phyloP scores from a whole-genome alignment of 1,140 invertebrate genomes.

The Brachystomella parvula region DNA sequence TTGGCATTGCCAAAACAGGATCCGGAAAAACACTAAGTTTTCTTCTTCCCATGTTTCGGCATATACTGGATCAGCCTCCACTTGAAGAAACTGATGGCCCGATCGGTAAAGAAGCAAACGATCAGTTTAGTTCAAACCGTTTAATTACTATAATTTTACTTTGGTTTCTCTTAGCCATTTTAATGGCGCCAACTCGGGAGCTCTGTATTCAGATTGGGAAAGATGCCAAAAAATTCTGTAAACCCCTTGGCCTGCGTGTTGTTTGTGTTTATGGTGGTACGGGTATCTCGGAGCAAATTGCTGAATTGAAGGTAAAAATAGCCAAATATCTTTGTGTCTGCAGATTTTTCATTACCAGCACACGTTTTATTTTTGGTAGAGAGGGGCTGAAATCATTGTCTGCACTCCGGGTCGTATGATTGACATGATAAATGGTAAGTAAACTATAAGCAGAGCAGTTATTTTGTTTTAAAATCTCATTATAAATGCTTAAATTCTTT shows the following conservation, averaged over 20 bases:
- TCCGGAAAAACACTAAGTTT: conserved; percentile 99
- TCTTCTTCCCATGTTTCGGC: conserved; percentile 95
- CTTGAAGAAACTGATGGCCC: conserved; percentile 94
- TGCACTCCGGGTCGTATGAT: conserved; percentile 99
- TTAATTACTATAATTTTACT: conserved; percentile 8
- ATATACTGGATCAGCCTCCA: conserved; percentile 88
- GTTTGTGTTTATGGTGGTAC: conserved; percentile 99
- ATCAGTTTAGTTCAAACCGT: conserved; percentile 7
- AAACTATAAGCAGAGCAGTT: too few species aligned
- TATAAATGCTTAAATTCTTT: too few species aligned
- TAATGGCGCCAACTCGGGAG: conserved; percentile 97
- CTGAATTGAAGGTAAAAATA: conserved; percentile 68
- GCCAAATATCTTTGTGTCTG: not conserved
- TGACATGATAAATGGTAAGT: conserved; percentile 69
- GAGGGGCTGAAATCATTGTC: conserved; percentile 96
- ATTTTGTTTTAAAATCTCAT: too few species aligned
- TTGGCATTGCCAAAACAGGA: conserved; percentile 98
- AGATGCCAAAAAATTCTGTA: conserved; percentile 93
- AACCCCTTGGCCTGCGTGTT: conserved; percentile 71
- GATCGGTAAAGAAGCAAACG: conserved; percentile 53
- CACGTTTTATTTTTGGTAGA: conserved; percentile 38
- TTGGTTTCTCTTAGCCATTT: conserved; percentile 54
- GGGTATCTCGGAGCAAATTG: conserved; percentile 93
- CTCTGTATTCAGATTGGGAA: conserved; percentile 98
- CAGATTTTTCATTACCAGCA: not conserved